phyloP scores from a whole-genome alignment of 2,888 invertebrate genomes.

The Pandemis cinnamomeana region DNA sequence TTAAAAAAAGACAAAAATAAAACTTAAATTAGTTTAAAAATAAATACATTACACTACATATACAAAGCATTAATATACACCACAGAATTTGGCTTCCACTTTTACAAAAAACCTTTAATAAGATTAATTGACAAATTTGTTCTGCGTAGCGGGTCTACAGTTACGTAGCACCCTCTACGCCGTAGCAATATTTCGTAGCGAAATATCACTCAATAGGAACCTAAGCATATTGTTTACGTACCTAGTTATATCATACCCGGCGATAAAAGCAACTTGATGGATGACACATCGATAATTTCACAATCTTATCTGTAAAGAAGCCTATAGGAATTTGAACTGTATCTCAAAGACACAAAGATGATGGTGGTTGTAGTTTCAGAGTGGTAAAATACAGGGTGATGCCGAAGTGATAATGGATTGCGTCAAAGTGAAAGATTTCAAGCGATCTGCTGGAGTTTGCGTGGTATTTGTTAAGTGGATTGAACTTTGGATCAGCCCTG shows the following conservation, averaged over 20 bases:
- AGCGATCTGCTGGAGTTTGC: slow-evolving; percentile 4
- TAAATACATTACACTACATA: too few relatives aligned
- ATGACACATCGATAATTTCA: slow-evolving; percentile 29
- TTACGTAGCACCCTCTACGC: slow-evolving; percentile 10
- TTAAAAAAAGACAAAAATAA: too few relatives aligned
- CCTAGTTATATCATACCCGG: slow-evolving; percentile 3
- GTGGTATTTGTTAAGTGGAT: slow-evolving; percentile 16
- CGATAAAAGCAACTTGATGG: slow-evolving; percentile 38
- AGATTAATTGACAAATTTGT: not conserved
- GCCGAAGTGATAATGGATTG: slow-evolving; percentile 38
- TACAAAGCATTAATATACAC: too few relatives aligned
- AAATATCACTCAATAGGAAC: slow-evolving; percentile 11
- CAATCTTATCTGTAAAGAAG: not conserved
- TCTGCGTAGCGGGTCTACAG: slow-evolving; percentile 2
- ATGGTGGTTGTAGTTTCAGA: not conserved
- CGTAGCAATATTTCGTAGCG: slow-evolving; percentile 2
- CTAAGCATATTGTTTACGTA: slow-evolving; percentile 16
- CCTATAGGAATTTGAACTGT: slow-evolving; percentile 6
- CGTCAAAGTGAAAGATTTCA: slow-evolving; percentile 32
- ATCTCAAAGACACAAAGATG: not conserved
- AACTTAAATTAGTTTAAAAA: too few relatives aligned
- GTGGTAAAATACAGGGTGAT: slow-evolving; percentile 18
- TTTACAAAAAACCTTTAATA: too few relatives aligned
- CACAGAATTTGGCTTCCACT: too few relatives aligned
- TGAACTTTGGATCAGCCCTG: slow-evolving; percentile 9